These are phyloP conservation scores for Cephalopterus ornatus DNA, from an alignment of 2,113 vertebrate species.

Conservation along the genomic window DNA sequence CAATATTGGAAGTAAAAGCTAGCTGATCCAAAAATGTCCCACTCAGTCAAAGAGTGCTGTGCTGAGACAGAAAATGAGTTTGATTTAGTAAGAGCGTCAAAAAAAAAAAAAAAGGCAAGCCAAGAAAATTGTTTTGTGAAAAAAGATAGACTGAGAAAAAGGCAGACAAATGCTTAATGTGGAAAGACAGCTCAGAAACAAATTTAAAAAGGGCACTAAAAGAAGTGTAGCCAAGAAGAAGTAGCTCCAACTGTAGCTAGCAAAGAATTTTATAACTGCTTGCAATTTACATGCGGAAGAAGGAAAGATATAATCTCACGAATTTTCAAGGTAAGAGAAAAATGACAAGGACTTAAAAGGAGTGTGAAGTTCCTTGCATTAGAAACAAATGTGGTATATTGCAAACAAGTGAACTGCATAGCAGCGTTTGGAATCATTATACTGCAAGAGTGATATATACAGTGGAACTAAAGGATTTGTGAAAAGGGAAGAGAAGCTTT, in stretches of 20 bases:
- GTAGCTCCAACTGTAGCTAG: background rate
- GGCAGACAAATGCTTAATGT: background rate
- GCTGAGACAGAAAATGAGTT: background rate
- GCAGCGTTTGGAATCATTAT: background rate
- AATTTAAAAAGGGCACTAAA: background rate
- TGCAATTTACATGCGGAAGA: background rate
- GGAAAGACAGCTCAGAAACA: background rate
- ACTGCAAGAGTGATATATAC: background rate
- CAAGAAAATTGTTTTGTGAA: background rate
- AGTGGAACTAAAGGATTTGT: background rate
- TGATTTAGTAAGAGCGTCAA: background rate
- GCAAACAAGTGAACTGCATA: background rate
- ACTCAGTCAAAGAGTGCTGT: background rate
- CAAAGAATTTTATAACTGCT: background rate
- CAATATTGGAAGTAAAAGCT: background rate
- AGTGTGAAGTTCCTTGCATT: background rate
- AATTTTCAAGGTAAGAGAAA: background rate
- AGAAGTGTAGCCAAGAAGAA: background rate
- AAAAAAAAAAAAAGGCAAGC: fast-evolving
- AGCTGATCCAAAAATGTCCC: background rate
- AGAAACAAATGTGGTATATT: background rate
- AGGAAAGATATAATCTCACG: background rate
- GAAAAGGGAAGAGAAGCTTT: background rate
- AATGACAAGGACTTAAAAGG: background rate
- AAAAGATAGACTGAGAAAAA: background rate